These are phyloP conservation scores for Tiliacea citrago DNA, from an alignment of 2,888 invertebrate genomes.

Conservation along the genomic window DNA sequence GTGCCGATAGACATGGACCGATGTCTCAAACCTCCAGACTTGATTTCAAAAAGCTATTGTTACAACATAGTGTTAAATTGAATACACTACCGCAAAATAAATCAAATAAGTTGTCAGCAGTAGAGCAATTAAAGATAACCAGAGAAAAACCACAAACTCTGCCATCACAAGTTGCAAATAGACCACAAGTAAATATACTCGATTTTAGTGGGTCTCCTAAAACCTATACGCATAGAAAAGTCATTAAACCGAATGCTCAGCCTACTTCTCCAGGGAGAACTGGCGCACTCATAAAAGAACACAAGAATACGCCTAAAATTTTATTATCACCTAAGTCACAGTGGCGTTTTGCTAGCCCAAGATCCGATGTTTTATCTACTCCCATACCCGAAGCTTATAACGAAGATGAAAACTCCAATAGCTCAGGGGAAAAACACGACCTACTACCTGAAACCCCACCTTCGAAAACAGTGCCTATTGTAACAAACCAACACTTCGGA, in stretches of 20 bases:
- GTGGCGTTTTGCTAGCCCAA: slow-evolving; percentile 94
- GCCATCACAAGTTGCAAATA: slow-evolving; percentile 77
- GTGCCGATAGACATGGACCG: slow-evolving; percentile 92
- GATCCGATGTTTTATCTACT: slow-evolving; percentile 96
- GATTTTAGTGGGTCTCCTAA: slow-evolving; percentile 94
- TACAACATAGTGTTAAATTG: slow-evolving; percentile 94
- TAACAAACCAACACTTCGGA: slow-evolving; percentile 88
- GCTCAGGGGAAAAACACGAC: slow-evolving; percentile 90
- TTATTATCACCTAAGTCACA: slow-evolving; percentile 93
- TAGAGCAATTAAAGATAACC: slow-evolving; percentile 94
- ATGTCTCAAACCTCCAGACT: slow-evolving; percentile 94
- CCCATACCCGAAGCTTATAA: slow-evolving; percentile 96
- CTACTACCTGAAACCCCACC: slow-evolving; percentile 78
- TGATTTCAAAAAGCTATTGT: slow-evolving; percentile 95
- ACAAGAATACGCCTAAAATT: slow-evolving; percentile 91
- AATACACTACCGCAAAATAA: slow-evolving; percentile 90
- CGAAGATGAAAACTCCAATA: slow-evolving; percentile 93
- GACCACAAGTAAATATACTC: slow-evolving; percentile 91
- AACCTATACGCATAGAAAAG: slow-evolving; percentile 92
- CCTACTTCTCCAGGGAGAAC: slow-evolving; percentile 90
- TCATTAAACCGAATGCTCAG: slow-evolving; percentile 87
- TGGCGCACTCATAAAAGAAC: slow-evolving; percentile 86
- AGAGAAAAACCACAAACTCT: slow-evolving; percentile 88
- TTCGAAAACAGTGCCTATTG: slow-evolving; percentile 87
- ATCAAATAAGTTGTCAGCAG: slow-evolving; percentile 93